phyloP scores from a whole-genome alignment of 2,888 invertebrate genomes.

The Oligia fasciuncula region DNA sequence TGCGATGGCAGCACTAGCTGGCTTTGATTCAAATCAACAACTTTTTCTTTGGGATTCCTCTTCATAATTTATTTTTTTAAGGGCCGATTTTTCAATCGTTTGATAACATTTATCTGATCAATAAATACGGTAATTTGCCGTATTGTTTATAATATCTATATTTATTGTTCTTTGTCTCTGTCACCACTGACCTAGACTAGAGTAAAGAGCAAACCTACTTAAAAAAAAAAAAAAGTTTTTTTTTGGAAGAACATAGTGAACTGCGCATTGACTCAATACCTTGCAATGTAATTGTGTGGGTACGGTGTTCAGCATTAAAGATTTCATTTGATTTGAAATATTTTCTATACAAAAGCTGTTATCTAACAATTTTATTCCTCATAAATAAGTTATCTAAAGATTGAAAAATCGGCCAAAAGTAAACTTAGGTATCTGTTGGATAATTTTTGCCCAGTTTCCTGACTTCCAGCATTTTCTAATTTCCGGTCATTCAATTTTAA shows the following conservation, averaged over 20 bases:
- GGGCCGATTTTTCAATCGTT: neutral
- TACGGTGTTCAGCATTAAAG: neutral
- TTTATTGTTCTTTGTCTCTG: no score
- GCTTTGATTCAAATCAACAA: neutral
- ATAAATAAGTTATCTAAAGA: neutral
- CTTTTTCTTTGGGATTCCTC: neutral
- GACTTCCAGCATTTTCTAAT: neutral
- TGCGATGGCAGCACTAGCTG: constrained; percentile 32
- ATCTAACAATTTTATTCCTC: neutral
- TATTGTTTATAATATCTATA: neutral
- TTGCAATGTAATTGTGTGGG: neutral
- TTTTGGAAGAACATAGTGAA: neutral
- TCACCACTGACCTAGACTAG: no score
- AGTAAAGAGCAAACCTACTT: no score
- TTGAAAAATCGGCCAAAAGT: neutral
- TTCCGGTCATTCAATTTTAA: neutral
- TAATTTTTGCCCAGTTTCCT: neutral
- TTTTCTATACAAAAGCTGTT: neutral
- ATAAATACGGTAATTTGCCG: neutral
- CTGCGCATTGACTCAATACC: neutral
- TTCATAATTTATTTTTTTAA: neutral
- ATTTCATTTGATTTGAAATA: neutral
- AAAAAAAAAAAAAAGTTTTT: neutral
- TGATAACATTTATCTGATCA: neutral
- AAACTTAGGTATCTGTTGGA: neutral